Percentiles rank a stretch among this genome's conserved stretches.
phyloP scores from a whole-genome alignment of 92 coral and sea anemone genomes.

The Chrysogorgia sp. region DNA sequence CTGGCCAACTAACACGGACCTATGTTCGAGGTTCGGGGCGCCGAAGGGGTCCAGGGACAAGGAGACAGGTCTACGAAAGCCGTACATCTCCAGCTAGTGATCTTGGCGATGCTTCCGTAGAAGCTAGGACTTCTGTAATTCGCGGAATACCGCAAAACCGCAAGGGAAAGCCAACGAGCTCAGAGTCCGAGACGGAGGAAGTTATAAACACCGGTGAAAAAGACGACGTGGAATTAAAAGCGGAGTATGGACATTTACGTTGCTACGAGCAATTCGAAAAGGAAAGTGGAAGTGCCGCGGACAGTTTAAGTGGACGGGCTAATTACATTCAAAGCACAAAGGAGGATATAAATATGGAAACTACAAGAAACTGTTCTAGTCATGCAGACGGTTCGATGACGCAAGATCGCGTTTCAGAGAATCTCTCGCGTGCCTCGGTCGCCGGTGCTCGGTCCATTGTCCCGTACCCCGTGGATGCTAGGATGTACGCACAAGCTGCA shows the following conservation, averaged over 20 bases:
- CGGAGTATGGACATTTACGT: conserved; percentile 22
- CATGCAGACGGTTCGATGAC: neutral
- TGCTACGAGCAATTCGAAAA: conserved; percentile 33
- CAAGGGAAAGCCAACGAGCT: conserved; percentile 6
- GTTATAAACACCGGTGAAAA: neutral
- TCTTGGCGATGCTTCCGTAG: conserved; percentile 11
- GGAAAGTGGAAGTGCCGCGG: neutral
- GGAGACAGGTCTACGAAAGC: conserved; percentile 6
- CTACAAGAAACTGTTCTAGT: neutral
- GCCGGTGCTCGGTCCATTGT: neutral
- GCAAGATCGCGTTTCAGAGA: conserved; percentile 30
- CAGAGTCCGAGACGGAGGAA: neutral
- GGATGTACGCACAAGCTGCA: no score
- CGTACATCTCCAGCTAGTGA: neutral
- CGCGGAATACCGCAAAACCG: conserved; percentile 7
- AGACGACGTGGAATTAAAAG: neutral
- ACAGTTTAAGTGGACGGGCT: neutral
- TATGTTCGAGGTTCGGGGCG: neutral
- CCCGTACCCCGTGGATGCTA: neutral
- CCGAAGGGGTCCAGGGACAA: neutral
- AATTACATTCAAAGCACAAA: conserved; percentile 26
- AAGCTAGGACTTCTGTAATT: conserved; percentile 35
- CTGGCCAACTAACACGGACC: conserved; percentile 4
- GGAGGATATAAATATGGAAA: neutral
- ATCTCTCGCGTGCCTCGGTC: conserved; percentile 17